These are phyloP conservation scores for Perodicticus potto DNA, from an alignment of 2,797 vertebrate species.

Conservation along the genomic window DNA sequence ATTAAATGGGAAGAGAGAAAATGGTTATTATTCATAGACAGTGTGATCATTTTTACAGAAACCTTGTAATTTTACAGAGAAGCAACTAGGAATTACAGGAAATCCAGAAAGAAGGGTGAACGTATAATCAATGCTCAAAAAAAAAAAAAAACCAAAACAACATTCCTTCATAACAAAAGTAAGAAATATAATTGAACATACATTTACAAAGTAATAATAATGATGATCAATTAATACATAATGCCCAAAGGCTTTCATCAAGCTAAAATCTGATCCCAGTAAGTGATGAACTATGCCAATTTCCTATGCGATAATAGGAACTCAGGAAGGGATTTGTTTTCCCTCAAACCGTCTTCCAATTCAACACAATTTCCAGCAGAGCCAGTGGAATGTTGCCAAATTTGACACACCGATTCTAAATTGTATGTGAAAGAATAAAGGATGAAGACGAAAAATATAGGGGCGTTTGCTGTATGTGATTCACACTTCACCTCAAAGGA, in stretches of 20 bases:
- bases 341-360: background rate
- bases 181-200: background rate
- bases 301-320: background rate
- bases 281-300: no score
- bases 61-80: background rate
- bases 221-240: background rate
- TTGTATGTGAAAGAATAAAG: fast-evolving
- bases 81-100: background rate
- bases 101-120: background rate
- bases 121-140: no score
- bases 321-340: background rate
- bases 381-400: background rate
- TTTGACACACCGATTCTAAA: fast-evolving
- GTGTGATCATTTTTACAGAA: background rate
- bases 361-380: background rate
- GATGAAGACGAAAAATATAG: background rate
- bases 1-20: background rate
- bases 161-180: background rate
- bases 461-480: fast-evolving
- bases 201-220: background rate
- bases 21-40: background rate
- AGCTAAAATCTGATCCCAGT: background rate
- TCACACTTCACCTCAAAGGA: no score
- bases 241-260: background rate
- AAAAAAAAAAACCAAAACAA: no score